Conservation (phyloP, 2,113 vertebrate genomes). For the Mionectes macconnelli region DNA sequence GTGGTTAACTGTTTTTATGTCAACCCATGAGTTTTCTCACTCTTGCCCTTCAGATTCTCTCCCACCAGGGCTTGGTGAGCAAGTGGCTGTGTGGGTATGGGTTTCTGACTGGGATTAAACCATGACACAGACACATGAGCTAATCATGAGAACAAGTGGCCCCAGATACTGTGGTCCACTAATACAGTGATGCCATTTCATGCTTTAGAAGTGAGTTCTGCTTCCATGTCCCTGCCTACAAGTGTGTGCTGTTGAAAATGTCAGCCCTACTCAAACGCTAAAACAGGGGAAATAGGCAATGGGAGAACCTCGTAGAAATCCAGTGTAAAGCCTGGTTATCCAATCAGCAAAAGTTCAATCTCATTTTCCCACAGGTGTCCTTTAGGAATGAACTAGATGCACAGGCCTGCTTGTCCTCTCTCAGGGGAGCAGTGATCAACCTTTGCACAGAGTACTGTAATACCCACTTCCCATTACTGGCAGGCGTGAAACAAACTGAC, state of each 20-base stretch:
- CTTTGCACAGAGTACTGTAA: background rate
- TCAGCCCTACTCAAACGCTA: background rate
- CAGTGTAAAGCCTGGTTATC: background rate
- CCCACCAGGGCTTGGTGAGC: background rate
- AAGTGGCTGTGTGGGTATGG: background rate
- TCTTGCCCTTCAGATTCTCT: background rate
- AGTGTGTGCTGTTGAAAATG: background rate
- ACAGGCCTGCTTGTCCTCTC: background rate
- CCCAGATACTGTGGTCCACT: background rate
- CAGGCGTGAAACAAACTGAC: background rate
- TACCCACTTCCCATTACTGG: background rate
- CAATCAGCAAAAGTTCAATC: background rate
- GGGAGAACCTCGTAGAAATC: background rate
- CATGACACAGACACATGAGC: rapidly evolving
- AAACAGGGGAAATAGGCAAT: background rate
- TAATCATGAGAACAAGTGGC: background rate
- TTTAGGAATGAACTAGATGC: background rate
- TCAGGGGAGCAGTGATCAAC: background rate
- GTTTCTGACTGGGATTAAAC: background rate
- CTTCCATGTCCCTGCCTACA: background rate
- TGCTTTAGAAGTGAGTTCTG: background rate
- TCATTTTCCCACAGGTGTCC: background rate
- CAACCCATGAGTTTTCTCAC: background rate
- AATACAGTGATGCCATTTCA: background rate
- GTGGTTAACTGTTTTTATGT: background rate